These are phyloP conservation scores for Nerophis lumbriciformis DNA, from an alignment of 2,113 vertebrate genomes.

Conservation along the genomic window DNA sequence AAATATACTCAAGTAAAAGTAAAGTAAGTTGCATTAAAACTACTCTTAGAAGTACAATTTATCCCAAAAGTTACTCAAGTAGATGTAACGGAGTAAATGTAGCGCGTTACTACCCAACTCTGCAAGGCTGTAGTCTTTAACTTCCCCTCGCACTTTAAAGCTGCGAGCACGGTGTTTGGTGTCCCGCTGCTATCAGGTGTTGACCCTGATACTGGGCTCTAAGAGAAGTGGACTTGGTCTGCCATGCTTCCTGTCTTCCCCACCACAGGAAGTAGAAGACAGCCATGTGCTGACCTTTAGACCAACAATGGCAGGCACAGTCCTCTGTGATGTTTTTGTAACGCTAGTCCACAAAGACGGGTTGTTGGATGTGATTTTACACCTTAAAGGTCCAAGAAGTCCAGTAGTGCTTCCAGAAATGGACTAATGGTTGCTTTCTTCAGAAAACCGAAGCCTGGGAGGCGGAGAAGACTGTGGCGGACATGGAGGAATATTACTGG, in stretches of 20 bases:
- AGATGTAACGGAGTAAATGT: too few relatives aligned
- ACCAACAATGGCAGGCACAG: slow-evolving; percentile 70
- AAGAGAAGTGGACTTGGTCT: background rate
- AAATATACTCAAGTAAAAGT: too few relatives aligned
- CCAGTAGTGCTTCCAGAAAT: background rate
- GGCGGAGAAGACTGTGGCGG: slow-evolving; percentile 78
- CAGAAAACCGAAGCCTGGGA: slow-evolving; percentile 95
- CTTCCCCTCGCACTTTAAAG: too few relatives aligned
- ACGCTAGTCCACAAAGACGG: slow-evolving; percentile 62
- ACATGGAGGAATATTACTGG: slow-evolving; percentile 92
- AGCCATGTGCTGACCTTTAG: slow-evolving; percentile 65
- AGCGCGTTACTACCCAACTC: too few relatives aligned
- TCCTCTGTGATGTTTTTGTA: slow-evolving; percentile 51
- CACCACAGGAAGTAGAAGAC: slow-evolving; percentile 57
- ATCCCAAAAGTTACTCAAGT: too few relatives aligned
- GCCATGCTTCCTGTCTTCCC: slow-evolving; percentile 16
- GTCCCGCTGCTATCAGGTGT: too few relatives aligned
- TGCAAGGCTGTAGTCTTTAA: too few relatives aligned
- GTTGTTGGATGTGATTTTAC: slow-evolving; percentile 67
- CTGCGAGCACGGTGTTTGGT: too few relatives aligned
- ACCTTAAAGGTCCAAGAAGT: slow-evolving; percentile 34
- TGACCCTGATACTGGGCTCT: too few relatives aligned
- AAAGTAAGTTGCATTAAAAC: too few relatives aligned
- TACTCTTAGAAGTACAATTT: too few relatives aligned
- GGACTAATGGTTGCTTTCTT: slow-evolving; percentile 19